Percentiles rank a stretch among this genome's conserved stretches.
These are phyloP conservation scores for Scortum barcoo DNA, from an alignment of 2,113 vertebrate species.

Conservation along the genomic window DNA sequence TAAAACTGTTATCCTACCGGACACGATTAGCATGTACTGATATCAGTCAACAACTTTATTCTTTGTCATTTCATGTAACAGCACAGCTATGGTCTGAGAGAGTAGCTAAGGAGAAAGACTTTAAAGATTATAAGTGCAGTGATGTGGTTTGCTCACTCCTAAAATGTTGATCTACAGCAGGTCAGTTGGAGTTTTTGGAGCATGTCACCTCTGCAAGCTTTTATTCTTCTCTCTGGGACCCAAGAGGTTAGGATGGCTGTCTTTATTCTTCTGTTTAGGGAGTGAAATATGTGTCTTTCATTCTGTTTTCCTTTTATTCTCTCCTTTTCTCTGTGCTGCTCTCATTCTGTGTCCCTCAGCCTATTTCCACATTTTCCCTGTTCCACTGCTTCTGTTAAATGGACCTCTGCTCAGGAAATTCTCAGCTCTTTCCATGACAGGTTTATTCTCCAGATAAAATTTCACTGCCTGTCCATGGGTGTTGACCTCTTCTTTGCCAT, in stretches of 20 bases:
- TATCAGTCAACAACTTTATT: background rate
- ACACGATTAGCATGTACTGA: background rate
- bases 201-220: background rate
- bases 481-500: constrained; percentile 54
- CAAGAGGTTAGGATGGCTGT: background rate
- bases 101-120: background rate
- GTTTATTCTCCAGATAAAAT: constrained; percentile 71
- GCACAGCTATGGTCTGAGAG: background rate
- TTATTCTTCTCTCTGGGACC: constrained; percentile 1
- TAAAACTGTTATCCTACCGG: background rate
- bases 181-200: constrained; percentile 7
- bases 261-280: background rate
- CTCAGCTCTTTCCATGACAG: constrained; percentile 55
- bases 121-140: constrained; percentile 2
- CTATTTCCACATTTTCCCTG: constrained; percentile 22
- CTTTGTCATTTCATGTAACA: background rate
- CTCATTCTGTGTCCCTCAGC: background rate
- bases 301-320: background rate
- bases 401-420: constrained; percentile 48
- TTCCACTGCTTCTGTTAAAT: constrained; percentile 55
- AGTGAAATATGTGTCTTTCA: constrained; percentile 29
- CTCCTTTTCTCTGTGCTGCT: background rate
- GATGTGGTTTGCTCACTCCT: background rate
- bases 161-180: background rate
- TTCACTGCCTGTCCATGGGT: constrained; percentile 43